Conservation (phyloP, 2,113 vertebrate genomes). For the Microcebus griseorufus region DNA sequence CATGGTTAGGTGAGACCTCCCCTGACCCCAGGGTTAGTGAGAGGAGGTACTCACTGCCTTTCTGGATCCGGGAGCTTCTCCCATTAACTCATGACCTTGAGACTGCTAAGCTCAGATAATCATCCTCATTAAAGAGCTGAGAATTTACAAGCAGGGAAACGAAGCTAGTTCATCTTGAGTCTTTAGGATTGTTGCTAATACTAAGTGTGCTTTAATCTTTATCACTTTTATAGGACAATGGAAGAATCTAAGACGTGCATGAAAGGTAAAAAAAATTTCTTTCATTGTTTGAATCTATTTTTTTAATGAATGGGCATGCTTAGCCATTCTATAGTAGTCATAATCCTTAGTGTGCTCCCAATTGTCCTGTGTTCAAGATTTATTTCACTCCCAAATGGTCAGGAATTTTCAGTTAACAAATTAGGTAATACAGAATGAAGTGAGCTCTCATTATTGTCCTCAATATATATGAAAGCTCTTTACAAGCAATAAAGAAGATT, state of each 20-base stretch:
- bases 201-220: slow-evolving; percentile 43
- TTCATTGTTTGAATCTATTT: neutral
- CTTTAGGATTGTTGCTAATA: neutral
- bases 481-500: neutral
- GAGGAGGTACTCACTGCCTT: neutral
- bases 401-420: slow-evolving; percentile 18
- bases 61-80: neutral
- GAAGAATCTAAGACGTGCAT: slow-evolving; percentile 66
- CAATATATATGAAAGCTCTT: neutral
- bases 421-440: neutral
- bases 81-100: neutral
- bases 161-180: neutral
- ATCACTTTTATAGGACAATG: slow-evolving; percentile 72
- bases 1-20: neutral
- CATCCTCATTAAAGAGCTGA: slow-evolving; percentile 22
- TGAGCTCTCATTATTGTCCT: neutral
- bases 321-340: neutral
- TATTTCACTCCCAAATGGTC: neutral
- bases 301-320: neutral
- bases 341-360: neutral
- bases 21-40: neutral
- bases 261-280: slow-evolving; percentile 79
- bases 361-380: neutral
- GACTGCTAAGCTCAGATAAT: neutral
- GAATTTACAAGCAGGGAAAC: neutral